These are phyloP conservation scores for Cheirogaleus major DNA, from an alignment of 2,797 vertebrate genomes.

Conservation along the genomic window DNA sequence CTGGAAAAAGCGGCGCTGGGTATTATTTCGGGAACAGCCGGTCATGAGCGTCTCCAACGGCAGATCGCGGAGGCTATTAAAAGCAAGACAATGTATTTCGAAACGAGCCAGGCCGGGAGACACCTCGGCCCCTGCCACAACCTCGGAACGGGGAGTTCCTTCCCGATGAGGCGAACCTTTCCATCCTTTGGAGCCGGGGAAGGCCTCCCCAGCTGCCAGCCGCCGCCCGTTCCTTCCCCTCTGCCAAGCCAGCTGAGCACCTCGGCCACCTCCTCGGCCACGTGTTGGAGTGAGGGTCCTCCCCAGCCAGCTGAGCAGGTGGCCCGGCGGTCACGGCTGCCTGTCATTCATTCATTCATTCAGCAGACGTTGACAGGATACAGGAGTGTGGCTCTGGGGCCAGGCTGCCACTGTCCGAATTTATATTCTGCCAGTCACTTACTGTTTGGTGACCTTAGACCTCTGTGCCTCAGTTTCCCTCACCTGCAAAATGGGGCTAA, in stretches of 20 bases:
- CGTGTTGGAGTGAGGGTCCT: background rate
- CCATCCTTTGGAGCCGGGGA: conserved; percentile 77
- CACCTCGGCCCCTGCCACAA: conserved; percentile 81
- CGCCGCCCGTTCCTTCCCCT: background rate
- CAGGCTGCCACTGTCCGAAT: too few species aligned
- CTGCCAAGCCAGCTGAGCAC: background rate
- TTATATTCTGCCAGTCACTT: background rate
- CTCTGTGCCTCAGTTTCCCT: conserved; percentile 47
- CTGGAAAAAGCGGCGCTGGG: conserved; percentile 84
- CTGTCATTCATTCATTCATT: background rate
- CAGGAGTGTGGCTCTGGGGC: background rate
- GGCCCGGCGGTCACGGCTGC: fast-evolving
- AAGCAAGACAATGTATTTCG: conserved; percentile 86
- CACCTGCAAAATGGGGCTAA: background rate
- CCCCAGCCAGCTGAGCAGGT: background rate
- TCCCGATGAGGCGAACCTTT: conserved; percentile 82
- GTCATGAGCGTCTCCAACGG: conserved; percentile 84
- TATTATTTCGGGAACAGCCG: conserved; percentile 87
- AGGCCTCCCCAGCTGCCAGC: conserved; percentile 74
- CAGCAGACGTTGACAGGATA: fast-evolving
- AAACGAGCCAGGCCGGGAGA: conserved; percentile 77
- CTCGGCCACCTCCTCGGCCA: background rate
- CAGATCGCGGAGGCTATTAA: conserved; percentile 83
- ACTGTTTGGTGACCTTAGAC: background rate
- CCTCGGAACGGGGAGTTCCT: conserved; percentile 79